phyloP scores from a whole-genome alignment of 1,140 invertebrate species.

The Penaeus vannamei region DNA sequence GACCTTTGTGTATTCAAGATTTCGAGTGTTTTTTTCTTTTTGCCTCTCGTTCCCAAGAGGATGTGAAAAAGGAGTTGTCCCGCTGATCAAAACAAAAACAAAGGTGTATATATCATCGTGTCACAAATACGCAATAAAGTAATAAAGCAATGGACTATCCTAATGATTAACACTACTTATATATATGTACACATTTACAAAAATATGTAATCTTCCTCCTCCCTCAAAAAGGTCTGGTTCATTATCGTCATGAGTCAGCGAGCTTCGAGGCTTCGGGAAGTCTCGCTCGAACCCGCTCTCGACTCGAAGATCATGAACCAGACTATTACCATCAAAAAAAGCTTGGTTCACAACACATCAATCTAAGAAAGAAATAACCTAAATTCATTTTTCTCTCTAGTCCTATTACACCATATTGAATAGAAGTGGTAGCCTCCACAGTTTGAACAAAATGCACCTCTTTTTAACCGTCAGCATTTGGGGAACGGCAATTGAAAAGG shows the following conservation, averaged over 20 bases:
- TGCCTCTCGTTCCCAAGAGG: too few relatives aligned
- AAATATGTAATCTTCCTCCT: conserved; percentile 31
- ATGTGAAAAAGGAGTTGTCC: neutral
- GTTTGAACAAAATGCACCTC: conserved; percentile 57
- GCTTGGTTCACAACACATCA: conserved; percentile 41
- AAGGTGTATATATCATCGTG: neutral
- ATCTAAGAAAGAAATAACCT: conserved; percentile 36
- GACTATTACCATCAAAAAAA: conserved; percentile 34
- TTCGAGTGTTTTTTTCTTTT: too few relatives aligned
- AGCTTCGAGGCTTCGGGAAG: neutral
- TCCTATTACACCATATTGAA: conserved; percentile 38
- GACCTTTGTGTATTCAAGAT: too few relatives aligned
- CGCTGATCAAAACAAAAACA: neutral
- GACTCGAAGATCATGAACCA: conserved; percentile 16
- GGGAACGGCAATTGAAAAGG: too few relatives aligned
- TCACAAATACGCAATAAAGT: conserved; percentile 21
- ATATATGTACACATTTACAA: conserved; percentile 36
- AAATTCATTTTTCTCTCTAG: neutral
- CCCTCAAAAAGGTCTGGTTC: conserved; percentile 7
- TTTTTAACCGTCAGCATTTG: too few relatives aligned
- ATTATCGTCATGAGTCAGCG: neutral
- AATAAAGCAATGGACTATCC: conserved; percentile 34
- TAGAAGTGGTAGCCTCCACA: conserved; percentile 60
- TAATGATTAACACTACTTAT: conserved; percentile 19
- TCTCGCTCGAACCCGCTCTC: neutral